Evolutionary conservation across 2,888 invertebrate genomes (phyloP).

Genomic region (Crioceris asparagi): DNA sequence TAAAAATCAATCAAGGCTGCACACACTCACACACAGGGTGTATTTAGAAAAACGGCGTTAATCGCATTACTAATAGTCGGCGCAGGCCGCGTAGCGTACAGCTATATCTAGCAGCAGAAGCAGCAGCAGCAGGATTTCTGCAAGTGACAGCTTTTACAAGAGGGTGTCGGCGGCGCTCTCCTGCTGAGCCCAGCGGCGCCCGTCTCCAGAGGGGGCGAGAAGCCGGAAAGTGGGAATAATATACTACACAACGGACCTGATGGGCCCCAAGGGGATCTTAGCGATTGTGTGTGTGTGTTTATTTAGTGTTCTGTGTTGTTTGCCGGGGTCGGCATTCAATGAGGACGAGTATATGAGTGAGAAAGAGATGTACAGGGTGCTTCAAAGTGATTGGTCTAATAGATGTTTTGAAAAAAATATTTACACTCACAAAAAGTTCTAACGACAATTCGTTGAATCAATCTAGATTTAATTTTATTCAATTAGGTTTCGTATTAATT

Average conservation of each 20-base stretch:
- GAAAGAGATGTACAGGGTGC: too few relatives aligned
- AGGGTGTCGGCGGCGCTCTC: constrained; percentile 37
- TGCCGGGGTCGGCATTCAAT: too few relatives aligned
- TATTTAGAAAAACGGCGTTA: constrained; percentile 36
- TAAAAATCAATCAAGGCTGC: constrained; percentile 35
- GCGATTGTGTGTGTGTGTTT: too few relatives aligned
- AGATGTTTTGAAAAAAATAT: too few relatives aligned
- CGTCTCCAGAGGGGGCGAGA: constrained; percentile 25
- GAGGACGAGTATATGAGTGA: too few relatives aligned
- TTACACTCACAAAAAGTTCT: too few relatives aligned
- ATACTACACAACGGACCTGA: constrained; percentile 14
- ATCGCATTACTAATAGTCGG: constrained; percentile 35
- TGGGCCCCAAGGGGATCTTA: too few relatives aligned
- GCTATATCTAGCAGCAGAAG: constrained; percentile 18
- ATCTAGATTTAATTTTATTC: too few relatives aligned
- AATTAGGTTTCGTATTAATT: too few relatives aligned
- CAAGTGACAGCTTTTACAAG: constrained; percentile 37
- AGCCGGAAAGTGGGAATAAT: constrained; percentile 25
- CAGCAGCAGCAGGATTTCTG: constrained; percentile 29
- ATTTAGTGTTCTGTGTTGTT: too few relatives aligned
- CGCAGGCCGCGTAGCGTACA: constrained; percentile 24
- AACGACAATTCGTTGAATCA: too few relatives aligned
- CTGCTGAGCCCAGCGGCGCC: constrained; percentile 31
- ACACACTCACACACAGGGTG: constrained; percentile 16
- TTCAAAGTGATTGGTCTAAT: too few relatives aligned